Base-by-base conservation (phyloP, 2,113 vertebrate species). In the Onychostruthus taczanowskii region DNA sequence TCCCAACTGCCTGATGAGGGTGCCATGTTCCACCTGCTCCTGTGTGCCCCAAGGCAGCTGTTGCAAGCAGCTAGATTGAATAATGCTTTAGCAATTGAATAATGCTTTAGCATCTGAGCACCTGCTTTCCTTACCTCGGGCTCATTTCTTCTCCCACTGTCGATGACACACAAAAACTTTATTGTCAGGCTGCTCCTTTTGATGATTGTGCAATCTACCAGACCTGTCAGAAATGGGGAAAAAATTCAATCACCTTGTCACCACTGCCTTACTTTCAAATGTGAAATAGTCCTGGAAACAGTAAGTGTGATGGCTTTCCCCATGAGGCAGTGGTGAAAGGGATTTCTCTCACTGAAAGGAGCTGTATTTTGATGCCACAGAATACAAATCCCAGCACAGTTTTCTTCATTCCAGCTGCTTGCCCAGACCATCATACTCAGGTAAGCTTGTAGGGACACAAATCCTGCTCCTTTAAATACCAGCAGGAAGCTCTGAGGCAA, bases 361-460 rank as follows among this genome's bases (percentile, higher is more conserved):
- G 43, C 50, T 81, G 50, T 49, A 10, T 18, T 69, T 85, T 63
- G 16, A 16, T 79, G 78, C 28, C 44, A 30, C 15, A 79, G 47
- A 49, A 55, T 37, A 26, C 19, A 67, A 24, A 66, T 58, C 18
- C 50, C 17, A 47, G 37, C 59, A 31, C 4, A 15, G 28, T 62
- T 55, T 47, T 59, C 56, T 41, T 53, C 31, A 6, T 53, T 47
- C 9, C 35, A 59, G 19, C 37, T 33, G 16, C 56, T 66, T 10
- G 2, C 66, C 53, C 1, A 4, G 13, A 24, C 16, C 2, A 0
- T 67, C 59, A 18, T 52, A 30, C n/a, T 69, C 24, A 14, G 26
- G 4, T 17, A 16, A 59, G 18, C 22, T 46, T 22, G 8, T 26
- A 15, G 7, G 24, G 55, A 47, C 43, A 41, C 68, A 68, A 64